Evolutionary conservation across 2,113 vertebrate species (phyloP).

Genomic region (Syngnathus floridae): DNA sequence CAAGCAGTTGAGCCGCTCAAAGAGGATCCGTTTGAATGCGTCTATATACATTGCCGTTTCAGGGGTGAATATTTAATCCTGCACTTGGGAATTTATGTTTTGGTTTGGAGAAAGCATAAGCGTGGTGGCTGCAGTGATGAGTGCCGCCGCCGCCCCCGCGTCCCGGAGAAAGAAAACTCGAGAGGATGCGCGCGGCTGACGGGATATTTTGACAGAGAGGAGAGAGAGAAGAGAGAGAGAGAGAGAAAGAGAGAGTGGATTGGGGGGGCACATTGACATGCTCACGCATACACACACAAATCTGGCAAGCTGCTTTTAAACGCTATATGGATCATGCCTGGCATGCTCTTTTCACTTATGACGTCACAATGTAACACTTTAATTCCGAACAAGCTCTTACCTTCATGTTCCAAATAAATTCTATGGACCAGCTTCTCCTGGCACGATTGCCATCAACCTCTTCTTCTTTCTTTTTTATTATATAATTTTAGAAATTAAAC

Average conservation of each 20-base stretch:
- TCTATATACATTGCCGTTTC: constrained; percentile 73
- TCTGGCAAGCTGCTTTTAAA: constrained; percentile 42
- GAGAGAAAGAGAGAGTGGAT: constrained; percentile 15
- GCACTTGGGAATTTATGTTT: constrained; percentile 16
- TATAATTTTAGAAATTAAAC: background rate
- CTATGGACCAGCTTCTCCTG: background rate
- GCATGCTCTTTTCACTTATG: constrained; percentile 1
- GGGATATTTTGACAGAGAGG: constrained; percentile 67
- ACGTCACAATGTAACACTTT: background rate
- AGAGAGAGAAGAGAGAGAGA: constrained; percentile 42
- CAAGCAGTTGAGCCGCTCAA: constrained; percentile 74
- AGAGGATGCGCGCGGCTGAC: constrained; percentile 61
- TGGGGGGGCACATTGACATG: background rate
- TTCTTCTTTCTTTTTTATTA: too few relatives aligned
- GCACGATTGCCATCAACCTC: background rate
- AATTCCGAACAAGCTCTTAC: constrained; percentile 42
- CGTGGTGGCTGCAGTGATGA: constrained; percentile 10
- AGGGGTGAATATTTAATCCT: constrained; percentile 26
- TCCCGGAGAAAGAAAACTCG: constrained; percentile 46
- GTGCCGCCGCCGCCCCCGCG: constrained; percentile 16
- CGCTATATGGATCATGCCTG: constrained; percentile 7
- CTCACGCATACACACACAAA: constrained; percentile 9
- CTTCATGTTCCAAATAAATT: constrained; percentile 51
- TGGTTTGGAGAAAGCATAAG: background rate
- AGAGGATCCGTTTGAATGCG: constrained; percentile 75